Percentiles rank a stretch among this genome's conserved stretches.
phyloP scores from a whole-genome alignment of 92 coral and sea anemone species.

The Parazoanthus atlanticus region DNA sequence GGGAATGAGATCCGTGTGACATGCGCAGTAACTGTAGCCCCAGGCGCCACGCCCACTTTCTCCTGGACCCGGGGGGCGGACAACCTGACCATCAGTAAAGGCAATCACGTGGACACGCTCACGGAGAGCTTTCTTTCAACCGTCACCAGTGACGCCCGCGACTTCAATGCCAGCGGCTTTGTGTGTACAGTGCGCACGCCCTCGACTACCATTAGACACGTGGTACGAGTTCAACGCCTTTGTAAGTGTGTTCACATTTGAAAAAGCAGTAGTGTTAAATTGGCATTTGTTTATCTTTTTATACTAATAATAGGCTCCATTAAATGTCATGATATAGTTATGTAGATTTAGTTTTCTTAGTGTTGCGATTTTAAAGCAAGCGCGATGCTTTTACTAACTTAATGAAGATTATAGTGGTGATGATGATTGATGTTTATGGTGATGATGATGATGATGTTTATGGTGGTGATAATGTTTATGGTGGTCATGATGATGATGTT shows the following conservation, averaged over 20 bases:
- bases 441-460: too few relatives aligned
- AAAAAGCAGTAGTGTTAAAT: too few relatives aligned
- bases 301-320: too few relatives aligned
- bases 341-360: too few relatives aligned
- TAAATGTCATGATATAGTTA: too few relatives aligned
- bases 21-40: slow-evolving; percentile 18
- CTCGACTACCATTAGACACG: slow-evolving; percentile 32
- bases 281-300: too few relatives aligned
- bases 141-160: slow-evolving; percentile 15
- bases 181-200: slow-evolving; percentile 33
- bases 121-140: slow-evolving; percentile 3
- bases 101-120: slow-evolving; percentile 21
- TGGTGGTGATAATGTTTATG: too few relatives aligned
- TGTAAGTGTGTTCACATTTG: slow-evolving; percentile 3
- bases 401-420: too few relatives aligned
- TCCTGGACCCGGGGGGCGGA: slow-evolving; percentile 43
- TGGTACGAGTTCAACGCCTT: slow-evolving; percentile 20
- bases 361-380: too few relatives aligned
- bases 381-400: too few relatives aligned
- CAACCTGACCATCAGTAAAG: slow-evolving; percentile 30
- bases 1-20: slow-evolving; percentile 21
- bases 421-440: too few relatives aligned
- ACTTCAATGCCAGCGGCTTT: slow-evolving; percentile 36
- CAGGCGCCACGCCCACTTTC: slow-evolving; percentile 17
- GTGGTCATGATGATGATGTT: too few relatives aligned